Base-by-base conservation (phyloP, 2,113 vertebrate genomes). In the Candoia aspera region DNA sequence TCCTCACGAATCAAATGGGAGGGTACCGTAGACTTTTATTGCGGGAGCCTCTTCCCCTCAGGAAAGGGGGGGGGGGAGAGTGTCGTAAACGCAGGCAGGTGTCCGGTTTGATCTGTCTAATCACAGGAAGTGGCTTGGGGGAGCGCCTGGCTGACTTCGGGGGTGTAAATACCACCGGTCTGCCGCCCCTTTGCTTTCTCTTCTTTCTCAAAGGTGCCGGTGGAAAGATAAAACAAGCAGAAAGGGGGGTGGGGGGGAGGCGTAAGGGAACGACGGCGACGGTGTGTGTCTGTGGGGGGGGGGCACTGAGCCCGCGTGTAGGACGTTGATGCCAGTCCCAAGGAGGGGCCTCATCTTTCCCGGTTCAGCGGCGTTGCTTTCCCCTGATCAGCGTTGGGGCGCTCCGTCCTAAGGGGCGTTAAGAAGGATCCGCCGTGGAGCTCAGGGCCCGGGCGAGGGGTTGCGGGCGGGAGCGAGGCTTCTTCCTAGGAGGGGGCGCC, bases 21-120 rank as follows among this genome's bases (percentile, higher is more conserved):
- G 88, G 88, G 90, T 90, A 79, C 33, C 9, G 6, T 79, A 84
- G 83, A 87, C 64, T 96, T 97, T 97, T 97, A 97, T 97, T 95
- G 95, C 95, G 93, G 92, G 91, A 93, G 59, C 90, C 92, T 94
- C 90, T 96, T 94, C 96, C 95, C 89, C 91, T 94, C 95, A 89
- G 62, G 83, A 94, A 49, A 92, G 46, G 24, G 11, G 15, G 23
- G n/a, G 6, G 79, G 5, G 95, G 92, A 93, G 94, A 89, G 93
- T 85, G 96, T 94, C 95, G 94, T 97, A 97, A 97, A 97, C 93
- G 88, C 96, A 91, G 91, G 92, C 91, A 96, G 96, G 96, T 95
- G 96, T 92, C 93, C 95, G 95, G 95, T 97, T 96, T 96, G 96
- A 97, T 96, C 95, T 97, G 91, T 94, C 92, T 96, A 90, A 92